These are phyloP conservation scores for Oxyteleia sp. DNA, from an alignment of 2,888 invertebrate species.

Conservation along the genomic window DNA sequence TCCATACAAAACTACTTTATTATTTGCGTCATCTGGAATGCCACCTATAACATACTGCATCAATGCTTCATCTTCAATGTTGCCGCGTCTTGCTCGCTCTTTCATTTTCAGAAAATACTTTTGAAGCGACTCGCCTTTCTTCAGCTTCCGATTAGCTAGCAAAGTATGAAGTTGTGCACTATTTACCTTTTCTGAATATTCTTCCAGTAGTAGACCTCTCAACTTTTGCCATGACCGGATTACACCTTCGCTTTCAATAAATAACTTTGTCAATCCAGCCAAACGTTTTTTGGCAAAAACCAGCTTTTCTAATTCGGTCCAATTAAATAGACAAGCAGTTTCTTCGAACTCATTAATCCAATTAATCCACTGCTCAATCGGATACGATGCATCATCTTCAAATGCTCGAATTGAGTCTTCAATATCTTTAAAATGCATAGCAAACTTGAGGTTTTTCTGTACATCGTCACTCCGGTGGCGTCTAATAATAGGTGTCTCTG, in stretches of 20 bases:
- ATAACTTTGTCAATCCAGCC: slow-evolving; percentile 7
- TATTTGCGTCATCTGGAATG: slow-evolving; percentile 27
- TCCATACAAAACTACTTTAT: slow-evolving; percentile 47
- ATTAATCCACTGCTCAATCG: too few relatives aligned
- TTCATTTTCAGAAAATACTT: slow-evolving; percentile 68
- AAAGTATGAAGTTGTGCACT: too few relatives aligned
- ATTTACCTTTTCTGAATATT: too few relatives aligned
- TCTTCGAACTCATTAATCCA: too few relatives aligned
- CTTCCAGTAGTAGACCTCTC: too few relatives aligned
- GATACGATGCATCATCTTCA: too few relatives aligned
- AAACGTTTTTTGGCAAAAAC: slow-evolving; percentile 22
- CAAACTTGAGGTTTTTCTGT: too few relatives aligned
- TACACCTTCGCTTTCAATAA: slow-evolving; percentile 3
- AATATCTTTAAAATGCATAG: slow-evolving; percentile 33
- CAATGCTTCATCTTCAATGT: slow-evolving; percentile 33
- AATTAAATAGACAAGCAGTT: too few relatives aligned
- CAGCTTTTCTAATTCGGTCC: slow-evolving; percentile 4
- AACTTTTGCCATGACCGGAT: neutral
- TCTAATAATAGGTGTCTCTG: too few relatives aligned
- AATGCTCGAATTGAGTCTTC: slow-evolving; percentile 23
- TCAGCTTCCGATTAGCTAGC: slow-evolving; percentile 43
- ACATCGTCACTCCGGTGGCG: too few relatives aligned
- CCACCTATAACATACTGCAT: slow-evolving; percentile 62
- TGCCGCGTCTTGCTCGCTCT: slow-evolving; percentile 42
- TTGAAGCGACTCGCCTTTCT: slow-evolving; percentile 46